A percentile compares a stretch with the other conserved stretches of the same genome.
These are phyloP conservation scores for Pilophorus perplexus DNA, from an alignment of 2,888 invertebrate genomes.

Conservation along the genomic window DNA sequence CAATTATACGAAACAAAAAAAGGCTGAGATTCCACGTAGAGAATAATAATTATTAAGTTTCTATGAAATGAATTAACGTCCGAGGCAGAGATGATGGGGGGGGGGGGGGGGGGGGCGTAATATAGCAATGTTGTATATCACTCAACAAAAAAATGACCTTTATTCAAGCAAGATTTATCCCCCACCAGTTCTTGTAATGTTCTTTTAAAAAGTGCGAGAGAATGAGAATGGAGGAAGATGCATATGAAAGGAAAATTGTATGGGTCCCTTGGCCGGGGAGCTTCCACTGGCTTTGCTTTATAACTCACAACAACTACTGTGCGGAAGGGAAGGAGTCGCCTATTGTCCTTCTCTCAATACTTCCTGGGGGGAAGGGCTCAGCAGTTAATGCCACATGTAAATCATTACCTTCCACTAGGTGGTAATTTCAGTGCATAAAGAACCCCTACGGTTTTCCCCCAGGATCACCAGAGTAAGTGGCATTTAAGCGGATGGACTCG, in stretches of 20 bases:
- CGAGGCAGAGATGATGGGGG: neutral
- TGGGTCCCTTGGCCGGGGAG: neutral
- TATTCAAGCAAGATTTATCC: neutral
- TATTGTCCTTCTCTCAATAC: neutral
- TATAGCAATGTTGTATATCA: neutral
- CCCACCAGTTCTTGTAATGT: neutral
- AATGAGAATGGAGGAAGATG: slow-evolving; percentile 6
- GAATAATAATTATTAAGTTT: too few relatives aligned
- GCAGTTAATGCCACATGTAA: slow-evolving; percentile 2
- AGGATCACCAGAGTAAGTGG: too few relatives aligned
- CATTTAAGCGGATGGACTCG: too few relatives aligned
- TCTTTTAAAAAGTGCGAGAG: slow-evolving; percentile 8
- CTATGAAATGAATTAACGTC: too few relatives aligned
- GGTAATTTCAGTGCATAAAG: slow-evolving; percentile 2
- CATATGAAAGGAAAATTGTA: slow-evolving; percentile 6
- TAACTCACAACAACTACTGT: slow-evolving; percentile 4
- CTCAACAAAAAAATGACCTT: neutral
- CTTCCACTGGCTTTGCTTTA: neutral
- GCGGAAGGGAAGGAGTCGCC: neutral
- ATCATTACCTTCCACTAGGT: neutral
- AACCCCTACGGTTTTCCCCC: too few relatives aligned
- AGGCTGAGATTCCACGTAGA: too few relatives aligned
- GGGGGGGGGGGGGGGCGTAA: neutral
- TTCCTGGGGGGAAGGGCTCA: neutral
- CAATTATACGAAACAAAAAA: too few relatives aligned